Percentiles rank a stretch among this genome's conserved stretches.
Conservation (phyloP, 1,140 invertebrate genomes). For the Wiebesia pumilae region DNA sequence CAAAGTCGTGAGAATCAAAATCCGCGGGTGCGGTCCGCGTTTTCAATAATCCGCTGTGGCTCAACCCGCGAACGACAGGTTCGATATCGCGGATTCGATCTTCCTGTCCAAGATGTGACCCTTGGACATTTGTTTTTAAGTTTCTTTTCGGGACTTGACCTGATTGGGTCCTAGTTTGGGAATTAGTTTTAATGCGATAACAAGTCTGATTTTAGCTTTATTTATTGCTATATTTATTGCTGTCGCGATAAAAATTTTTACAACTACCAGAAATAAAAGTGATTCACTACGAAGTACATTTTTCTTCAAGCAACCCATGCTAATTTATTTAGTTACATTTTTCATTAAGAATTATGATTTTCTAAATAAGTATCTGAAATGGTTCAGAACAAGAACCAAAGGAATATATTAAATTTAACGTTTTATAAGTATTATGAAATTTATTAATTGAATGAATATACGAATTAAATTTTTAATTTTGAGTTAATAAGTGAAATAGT, state of each 20-base stretch:
- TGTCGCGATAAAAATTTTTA: background rate
- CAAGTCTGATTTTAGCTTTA: background rate
- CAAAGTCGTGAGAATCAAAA: constrained; percentile 27
- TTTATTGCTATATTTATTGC: background rate
- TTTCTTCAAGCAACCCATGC: background rate
- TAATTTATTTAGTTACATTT: no score
- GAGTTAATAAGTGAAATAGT: no score
- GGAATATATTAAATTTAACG: no score
- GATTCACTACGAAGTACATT: background rate
- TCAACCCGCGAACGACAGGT: background rate
- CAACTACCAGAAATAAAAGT: background rate
- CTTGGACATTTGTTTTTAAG: background rate
- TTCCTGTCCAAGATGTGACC: background rate
- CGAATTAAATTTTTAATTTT: no score
- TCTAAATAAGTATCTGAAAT: no score
- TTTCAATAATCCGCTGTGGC: constrained; percentile 31
- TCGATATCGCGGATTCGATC: background rate
- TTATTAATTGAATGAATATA: no score
- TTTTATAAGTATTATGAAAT: no score
- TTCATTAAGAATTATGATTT: no score
- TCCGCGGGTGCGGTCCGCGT: constrained; percentile 2
- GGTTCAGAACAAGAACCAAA: no score
- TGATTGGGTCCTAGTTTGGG: background rate
- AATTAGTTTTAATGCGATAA: constrained; percentile 5
- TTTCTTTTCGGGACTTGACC: background rate